These are phyloP conservation scores for Acanthurus lineatus DNA, from an alignment of 2,797 vertebrate genomes.

Conservation along the genomic window DNA sequence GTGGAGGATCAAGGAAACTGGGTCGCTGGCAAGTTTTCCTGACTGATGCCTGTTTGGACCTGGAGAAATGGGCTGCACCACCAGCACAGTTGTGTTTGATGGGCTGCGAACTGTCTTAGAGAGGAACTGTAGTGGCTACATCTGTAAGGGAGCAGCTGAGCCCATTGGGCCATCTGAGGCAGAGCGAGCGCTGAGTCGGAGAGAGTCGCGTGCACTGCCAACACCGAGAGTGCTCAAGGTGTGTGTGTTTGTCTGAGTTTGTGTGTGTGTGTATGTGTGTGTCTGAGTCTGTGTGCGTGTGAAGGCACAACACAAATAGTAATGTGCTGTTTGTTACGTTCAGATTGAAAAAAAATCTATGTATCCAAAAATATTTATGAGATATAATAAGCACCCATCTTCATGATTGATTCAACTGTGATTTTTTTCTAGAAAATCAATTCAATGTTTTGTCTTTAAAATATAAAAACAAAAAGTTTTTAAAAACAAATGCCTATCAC, in stretches of 20 bases:
- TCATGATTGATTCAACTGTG: background rate
- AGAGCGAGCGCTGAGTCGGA: constrained; percentile 87
- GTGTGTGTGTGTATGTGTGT: constrained; percentile 75
- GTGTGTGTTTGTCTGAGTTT: constrained; percentile 71
- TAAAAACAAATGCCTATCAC: background rate
- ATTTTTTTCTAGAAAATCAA: background rate
- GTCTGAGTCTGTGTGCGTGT: constrained; percentile 1
- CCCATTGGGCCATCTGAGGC: constrained; percentile 87
- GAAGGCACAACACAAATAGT: constrained; percentile 9
- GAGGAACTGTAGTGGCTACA: constrained; percentile 94
- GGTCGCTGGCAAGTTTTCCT: constrained; percentile 71
- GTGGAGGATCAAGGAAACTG: constrained; percentile 63
- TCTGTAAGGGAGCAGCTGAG: constrained; percentile 92
- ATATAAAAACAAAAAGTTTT: background rate
- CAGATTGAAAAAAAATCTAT: background rate
- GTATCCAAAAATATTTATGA: background rate
- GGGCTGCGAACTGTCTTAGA: constrained; percentile 93
- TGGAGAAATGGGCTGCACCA: constrained; percentile 95
- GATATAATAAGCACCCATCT: background rate
- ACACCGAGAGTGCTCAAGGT: constrained; percentile 85
- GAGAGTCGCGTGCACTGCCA: constrained; percentile 89
- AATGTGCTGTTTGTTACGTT: background rate
- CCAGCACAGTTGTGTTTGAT: constrained; percentile 93
- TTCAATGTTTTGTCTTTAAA: background rate
- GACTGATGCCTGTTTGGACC: constrained; percentile 82